Evolutionary conservation across 2,888 invertebrate species (phyloP), one percentile per base, ranked within the genome.

Genomic region (Ennomos fuscantarius): DNA sequence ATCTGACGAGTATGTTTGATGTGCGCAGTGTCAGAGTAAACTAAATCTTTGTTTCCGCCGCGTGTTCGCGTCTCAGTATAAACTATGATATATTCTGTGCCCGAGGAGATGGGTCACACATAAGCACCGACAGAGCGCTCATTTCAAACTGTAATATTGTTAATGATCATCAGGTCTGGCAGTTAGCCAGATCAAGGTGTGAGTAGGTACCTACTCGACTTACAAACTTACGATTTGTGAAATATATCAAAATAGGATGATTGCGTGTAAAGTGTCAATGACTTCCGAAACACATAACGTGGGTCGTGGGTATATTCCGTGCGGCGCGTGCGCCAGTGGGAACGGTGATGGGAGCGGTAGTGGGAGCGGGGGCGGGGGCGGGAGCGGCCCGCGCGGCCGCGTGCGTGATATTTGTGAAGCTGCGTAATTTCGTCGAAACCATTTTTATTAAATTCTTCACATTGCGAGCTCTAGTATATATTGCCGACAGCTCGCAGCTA

Each of bases 211-310:
- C 11, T 12, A 40, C 15, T 13, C 15, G 2, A 15, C 12, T 3
- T 36, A 37, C 36, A 40, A 32, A 39, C 47, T 5, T 32, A 33
- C 32, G 8, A 40, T 32, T 45, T 33, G 34, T 45, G 52, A 34
- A 43, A 37, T 41, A n/a, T 51, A 50, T 56, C 9, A 31, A 54
- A 54, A 54, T 41, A 54, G 41, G 53, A 54, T 47, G 41, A 46
- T 36, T 24, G 47, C 15, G 47, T n/a, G 37, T 55, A 15, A 45
- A 40, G 11, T 40, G 36, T 15, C 8, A 44, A 57, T 24, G 52
- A 57, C 57, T 57, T 57, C 57, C 57, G 57, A 57, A 52, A 52
- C 46, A 46, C 47, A 50, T 56, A 35, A 52, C 24, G 43, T 51
- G 24, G 24, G 24, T 24, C 24, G 43, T 51, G 24, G 24, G 24